Conservation (phyloP, 2,888 invertebrate species). For the Andrena hattorfiana region DNA sequence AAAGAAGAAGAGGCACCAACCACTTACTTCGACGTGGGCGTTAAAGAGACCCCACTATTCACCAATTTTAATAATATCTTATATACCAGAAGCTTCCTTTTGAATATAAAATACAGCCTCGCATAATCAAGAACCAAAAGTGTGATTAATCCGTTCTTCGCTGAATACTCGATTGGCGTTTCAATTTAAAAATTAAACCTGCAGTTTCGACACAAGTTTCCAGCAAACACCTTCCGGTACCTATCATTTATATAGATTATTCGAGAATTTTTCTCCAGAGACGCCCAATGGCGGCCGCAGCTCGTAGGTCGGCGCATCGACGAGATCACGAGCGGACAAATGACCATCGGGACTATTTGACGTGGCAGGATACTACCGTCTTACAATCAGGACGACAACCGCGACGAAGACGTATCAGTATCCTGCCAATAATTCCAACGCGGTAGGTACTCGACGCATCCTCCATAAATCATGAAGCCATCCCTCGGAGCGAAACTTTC, state of each 20-base stretch:
- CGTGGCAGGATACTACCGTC: slow-evolving; percentile 43
- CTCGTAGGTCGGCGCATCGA: not conserved
- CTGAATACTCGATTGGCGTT: too few relatives aligned
- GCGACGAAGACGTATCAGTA: slow-evolving; percentile 61
- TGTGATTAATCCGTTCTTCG: too few relatives aligned
- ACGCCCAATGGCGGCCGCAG: not conserved
- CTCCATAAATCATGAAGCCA: slow-evolving; percentile 75
- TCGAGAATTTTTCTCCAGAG: not conserved
- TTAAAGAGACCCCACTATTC: not conserved
- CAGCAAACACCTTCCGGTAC: too few relatives aligned
- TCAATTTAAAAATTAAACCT: too few relatives aligned
- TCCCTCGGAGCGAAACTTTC: slow-evolving; percentile 54
- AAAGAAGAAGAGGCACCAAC: not conserved
- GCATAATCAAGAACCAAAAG: too few relatives aligned
- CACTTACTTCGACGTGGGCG: slow-evolving; percentile 20
- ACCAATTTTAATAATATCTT: not conserved
- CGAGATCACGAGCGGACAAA: slow-evolving; percentile 39
- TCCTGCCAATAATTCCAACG: slow-evolving; percentile 67
- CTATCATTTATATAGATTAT: not conserved
- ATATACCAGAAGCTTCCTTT: too few relatives aligned
- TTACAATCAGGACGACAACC: slow-evolving; percentile 51
- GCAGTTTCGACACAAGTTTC: too few relatives aligned
- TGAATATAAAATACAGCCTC: too few relatives aligned
- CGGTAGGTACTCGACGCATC: slow-evolving; percentile 71
- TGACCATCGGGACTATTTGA: slow-evolving; percentile 30